Evolutionary conservation across 2,797 vertebrate species (phyloP).

Genomic region (Triplophysa yarkandensis): DNA sequence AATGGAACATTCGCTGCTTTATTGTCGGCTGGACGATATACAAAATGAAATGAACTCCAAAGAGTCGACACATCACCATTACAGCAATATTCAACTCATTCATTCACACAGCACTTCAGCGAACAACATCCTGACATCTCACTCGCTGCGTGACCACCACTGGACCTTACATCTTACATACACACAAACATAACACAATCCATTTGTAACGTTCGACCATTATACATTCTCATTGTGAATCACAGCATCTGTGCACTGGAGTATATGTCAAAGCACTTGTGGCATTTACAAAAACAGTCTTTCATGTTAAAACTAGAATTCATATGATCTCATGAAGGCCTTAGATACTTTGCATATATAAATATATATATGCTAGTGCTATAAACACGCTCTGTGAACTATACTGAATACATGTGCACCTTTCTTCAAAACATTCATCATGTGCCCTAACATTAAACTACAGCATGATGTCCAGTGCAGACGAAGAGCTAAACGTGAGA

Average conservation of each 20-base stretch:
- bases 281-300: constrained; percentile 75
- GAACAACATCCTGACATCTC: not conserved
- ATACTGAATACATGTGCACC: not conserved
- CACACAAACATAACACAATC: constrained; percentile 68
- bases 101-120: not conserved
- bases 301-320: constrained; percentile 60
- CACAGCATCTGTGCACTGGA: constrained; percentile 70
- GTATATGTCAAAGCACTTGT: constrained; percentile 67
- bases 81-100: not conserved
- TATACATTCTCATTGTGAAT: constrained; percentile 71
- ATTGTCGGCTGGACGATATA: constrained; percentile 12
- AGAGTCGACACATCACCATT: not conserved
- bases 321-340: constrained; percentile 51
- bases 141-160: constrained; percentile 27
- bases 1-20: constrained; percentile 3
- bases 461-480: constrained; percentile 59
- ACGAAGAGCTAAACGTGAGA: constrained; percentile 64
- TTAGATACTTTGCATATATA: constrained; percentile 60
- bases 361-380: constrained; percentile 69
- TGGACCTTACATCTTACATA: no score
- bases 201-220: constrained; percentile 66
- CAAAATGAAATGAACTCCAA: constrained; percentile 17
- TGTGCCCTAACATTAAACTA: constrained; percentile 49
- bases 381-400: constrained; percentile 31
- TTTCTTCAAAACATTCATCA: not conserved